Evolutionary conservation across 2,888 invertebrate genomes (phyloP), one percentile per base, ranked within the genome.

Genomic region (Amphimallon solstitiale): DNA sequence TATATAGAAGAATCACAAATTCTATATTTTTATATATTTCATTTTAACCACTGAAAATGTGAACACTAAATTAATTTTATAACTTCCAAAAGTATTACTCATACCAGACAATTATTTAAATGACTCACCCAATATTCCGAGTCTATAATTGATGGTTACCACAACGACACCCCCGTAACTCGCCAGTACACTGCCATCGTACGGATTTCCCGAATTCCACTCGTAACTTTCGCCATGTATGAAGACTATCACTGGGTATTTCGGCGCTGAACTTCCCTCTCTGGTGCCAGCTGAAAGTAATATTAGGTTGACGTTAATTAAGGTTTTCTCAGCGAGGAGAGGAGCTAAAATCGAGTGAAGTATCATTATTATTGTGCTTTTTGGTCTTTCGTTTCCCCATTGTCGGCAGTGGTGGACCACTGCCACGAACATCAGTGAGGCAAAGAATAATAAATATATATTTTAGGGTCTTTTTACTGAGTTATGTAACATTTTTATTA

Each of bases 171-270:
- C 92, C 6, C 94, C 97, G 80, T 95, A 96, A 74, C 97, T 95
- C 37, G 98, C 94, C 70, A 99, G 87, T 34, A 98, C 95, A 62
- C 94, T 92, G 61, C 97, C 98, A 80, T 99, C 98, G 85, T 97
- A 98, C 0, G 97, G 95, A 84, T 98, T 98, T 61, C 98, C 98
- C 48, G 97, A 95, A 81, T 97, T 97, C 93, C 97, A 97, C 81
- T 97, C 97, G 84, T 96, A 97, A 76, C 95, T 95, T 82, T 93
- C 91, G 21, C 97, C 97, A 79, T 97, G 97, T 67, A 98, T 92
- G 85, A 95, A 96, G 61, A 98, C 95, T 81, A 98, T 87, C 65
- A 97, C 97, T 15, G 97, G 95, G 81, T 91, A 92, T 78, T 89
- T 88, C 72, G 84, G 82, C 68, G 84, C 81, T 46, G 80, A 81